Evolutionary conservation across 2,888 invertebrate species (phyloP), one percentile per base, ranked within the genome.

Genomic region (Drosophila niveifrons): DNA sequence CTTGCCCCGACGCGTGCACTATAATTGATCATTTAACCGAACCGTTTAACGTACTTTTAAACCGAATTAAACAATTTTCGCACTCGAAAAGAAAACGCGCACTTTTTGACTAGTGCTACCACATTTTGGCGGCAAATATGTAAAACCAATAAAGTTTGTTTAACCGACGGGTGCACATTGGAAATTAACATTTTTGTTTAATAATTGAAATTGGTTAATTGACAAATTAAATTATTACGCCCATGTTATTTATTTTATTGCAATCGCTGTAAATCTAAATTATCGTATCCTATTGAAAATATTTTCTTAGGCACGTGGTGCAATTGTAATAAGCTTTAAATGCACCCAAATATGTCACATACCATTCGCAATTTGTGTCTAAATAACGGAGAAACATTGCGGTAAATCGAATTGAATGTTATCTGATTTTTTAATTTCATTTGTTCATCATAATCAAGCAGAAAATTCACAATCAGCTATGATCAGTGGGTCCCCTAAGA

Each of bases 321-420:
- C n/a, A 3, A 36, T n/a, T 10, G 1, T 3, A 15, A 8, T 8
- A 15, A 8, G 13, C 9, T 8, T 8, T 13, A 15, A 41, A 41
- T 41, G 39, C 36, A 6, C 15, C 39, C 39, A 41, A 15, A 15
- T 8, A 41, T 36, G 36, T 36, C 36, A 0, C 36, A 36, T n/a
- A 36, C 36, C 36, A 36, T 36, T 36, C 36, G 36, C n/a, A n/a
- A 36, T 6, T n/a, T 36, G 36, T 36, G n/a, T 36, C n/a, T 36
- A 36, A 11, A 11, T 4, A 11, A 36, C 36, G 36, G 3, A 15
- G 15, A 41, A 13, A 15, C 1, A 15, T 41, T 0, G 7, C 13
- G 13, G 15, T 2, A 41, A 15, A 41, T 15, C 8, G 2, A 7
- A 13, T 13, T 41, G 8, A 13, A 41, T 15, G 39, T 2, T 13